Evolutionary conservation across 2,797 vertebrate species (phyloP), one percentile per base, ranked within the genome.

Genomic region (Echiichthys vipera): DNA sequence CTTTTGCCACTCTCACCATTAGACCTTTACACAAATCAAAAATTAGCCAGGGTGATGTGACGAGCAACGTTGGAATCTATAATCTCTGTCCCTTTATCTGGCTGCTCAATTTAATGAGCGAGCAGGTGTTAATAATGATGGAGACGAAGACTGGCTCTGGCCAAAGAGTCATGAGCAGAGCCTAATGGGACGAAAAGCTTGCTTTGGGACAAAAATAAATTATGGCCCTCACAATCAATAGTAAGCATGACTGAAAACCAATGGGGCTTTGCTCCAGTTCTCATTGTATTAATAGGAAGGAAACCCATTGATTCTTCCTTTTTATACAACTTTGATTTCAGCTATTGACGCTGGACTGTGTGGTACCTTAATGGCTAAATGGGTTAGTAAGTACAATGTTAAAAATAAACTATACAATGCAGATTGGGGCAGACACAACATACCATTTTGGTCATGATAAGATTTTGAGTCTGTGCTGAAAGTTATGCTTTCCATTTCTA

Each of bases 111-210:
- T 55, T 86, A 91, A 91, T 85, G 88, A 90, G 68, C 53, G 70
- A 82, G 82, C 86, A 91, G 90, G 89, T 90, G 86, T 91, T 94
- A 92, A 92, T 93, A 91, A 92, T 93, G 92, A 93, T 91, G 82
- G 89, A 92, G 82, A 84, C 88, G 34, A 66, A 59, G 74, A 75
- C 77, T 46, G 62, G 61, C 58, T 81, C 71, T 78, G 84, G 84
- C 85, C 86, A 85, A 81, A 84, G 72, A 80, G 77, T 84, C 77
- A 76, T 75, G 80, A 81, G 58, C 77, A 30, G 63, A 67, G 84
- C 49, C 78, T 93, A 94, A 94, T 94, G 92, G 88, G 85, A 80
- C 91, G 91, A 92, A 88, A 89, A 92, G 88, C 89, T 89, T 88
- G 84, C 91, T 92, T 88, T 91, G 81, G 92, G 84, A 93, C 84